These are phyloP conservation scores for Sternotherus odoratus DNA, from an alignment of 2,797 vertebrate species.

Conservation along the genomic window DNA sequence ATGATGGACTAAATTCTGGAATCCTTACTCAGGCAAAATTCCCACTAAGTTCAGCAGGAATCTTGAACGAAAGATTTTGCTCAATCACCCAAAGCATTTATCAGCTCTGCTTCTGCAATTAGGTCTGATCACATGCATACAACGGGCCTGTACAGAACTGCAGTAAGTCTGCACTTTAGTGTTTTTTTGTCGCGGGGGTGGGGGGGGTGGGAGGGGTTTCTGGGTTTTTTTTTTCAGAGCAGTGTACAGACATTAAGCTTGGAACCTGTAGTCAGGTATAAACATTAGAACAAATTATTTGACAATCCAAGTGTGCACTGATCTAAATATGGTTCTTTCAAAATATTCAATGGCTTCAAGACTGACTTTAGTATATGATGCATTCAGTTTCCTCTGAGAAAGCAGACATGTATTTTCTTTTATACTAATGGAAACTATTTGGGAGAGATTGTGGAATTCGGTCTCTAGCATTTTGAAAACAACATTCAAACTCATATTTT, in stretches of 20 bases:
- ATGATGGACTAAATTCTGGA: neutral
- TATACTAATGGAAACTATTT: neutral
- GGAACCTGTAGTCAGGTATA: neutral
- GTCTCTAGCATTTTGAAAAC: neutral
- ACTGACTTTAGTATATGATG: conserved; percentile 13
- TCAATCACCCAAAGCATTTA: neutral
- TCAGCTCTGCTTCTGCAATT: conserved; percentile 1
- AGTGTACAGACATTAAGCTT: conserved; percentile 1
- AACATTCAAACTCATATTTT: neutral
- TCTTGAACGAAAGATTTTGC: neutral
- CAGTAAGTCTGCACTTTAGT: too few relatives aligned
- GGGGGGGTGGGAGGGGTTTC: too few relatives aligned
- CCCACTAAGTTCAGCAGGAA: neutral
- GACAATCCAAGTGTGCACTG: neutral
- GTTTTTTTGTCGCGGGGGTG: too few relatives aligned
- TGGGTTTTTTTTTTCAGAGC: neutral
- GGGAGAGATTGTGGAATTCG: neutral
- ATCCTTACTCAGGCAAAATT: neutral
- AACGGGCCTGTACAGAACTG: too few relatives aligned
- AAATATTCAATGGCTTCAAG: conserved; percentile 1
- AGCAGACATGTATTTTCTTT: neutral
- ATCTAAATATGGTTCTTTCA: neutral
- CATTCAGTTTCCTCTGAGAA: conserved; percentile 23
- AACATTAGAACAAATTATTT: conserved; percentile 1
- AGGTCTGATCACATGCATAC: conserved; percentile 7